Percentiles rank a stretch among this genome's conserved stretches.
Conservation (phyloP, 2,888 invertebrate species). For the Caenorhabditis wallacei region DNA sequence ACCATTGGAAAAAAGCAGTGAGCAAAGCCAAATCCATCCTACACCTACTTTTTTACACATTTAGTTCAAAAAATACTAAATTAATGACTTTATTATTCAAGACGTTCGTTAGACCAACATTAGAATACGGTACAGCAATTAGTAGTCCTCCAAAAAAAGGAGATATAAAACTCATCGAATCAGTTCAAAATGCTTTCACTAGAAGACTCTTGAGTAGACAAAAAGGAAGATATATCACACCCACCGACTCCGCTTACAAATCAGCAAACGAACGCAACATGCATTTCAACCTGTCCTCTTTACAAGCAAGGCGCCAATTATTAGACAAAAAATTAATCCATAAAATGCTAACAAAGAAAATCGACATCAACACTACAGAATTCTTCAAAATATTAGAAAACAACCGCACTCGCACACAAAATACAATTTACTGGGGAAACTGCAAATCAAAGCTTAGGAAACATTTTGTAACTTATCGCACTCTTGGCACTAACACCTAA, state of each 20-base stretch:
- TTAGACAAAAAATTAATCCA: too few species aligned
- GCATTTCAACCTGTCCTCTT: not conserved
- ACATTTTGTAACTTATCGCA: too few species aligned
- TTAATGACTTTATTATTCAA: slow-evolving; percentile 6
- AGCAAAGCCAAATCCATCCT: slow-evolving; percentile 7
- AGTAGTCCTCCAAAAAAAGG: not conserved
- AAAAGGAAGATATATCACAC: slow-evolving; percentile 3
- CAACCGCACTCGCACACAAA: too few species aligned
- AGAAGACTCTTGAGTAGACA: not conserved
- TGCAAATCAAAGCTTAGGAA: too few species aligned
- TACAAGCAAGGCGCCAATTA: not conserved
- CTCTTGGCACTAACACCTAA: too few species aligned
- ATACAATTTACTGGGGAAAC: too few species aligned
- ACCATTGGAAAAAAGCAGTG: slow-evolving; percentile 20
- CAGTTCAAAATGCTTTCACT: slow-evolving; percentile 5
- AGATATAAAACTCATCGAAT: not conserved
- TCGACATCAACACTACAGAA: too few species aligned
- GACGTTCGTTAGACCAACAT: slow-evolving; percentile 13
- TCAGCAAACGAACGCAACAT: not conserved
- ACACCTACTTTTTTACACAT: not conserved
- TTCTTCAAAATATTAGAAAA: too few species aligned
- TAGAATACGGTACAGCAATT: slow-evolving; percentile 18
- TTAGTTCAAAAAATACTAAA: not conserved
- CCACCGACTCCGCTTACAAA: not conserved
- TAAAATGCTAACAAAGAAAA: too few species aligned